phyloP scores from a whole-genome alignment of 1,140 invertebrate genomes.

The Zaprionus africanus region DNA sequence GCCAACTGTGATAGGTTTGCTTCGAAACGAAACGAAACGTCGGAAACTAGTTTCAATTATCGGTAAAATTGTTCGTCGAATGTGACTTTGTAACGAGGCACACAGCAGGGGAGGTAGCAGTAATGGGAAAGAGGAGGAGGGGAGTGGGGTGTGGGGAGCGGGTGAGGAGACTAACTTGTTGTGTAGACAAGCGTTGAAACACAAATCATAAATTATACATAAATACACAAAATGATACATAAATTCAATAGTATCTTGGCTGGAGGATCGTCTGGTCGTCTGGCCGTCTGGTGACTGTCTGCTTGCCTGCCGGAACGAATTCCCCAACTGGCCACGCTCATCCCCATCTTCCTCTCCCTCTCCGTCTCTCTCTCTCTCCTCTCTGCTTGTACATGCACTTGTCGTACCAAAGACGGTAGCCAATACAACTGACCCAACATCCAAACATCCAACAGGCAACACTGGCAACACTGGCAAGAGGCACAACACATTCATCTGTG shows the following conservation, averaged over 20 bases:
- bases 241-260: constrained; percentile 30
- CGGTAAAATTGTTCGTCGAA: constrained; percentile 45
- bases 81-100: constrained; percentile 17
- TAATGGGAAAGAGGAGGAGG: not conserved
- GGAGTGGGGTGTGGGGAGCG: no score
- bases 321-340: constrained; percentile 1
- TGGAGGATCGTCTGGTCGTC: constrained; percentile 31
- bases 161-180: constrained; percentile 8
- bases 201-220: constrained; percentile 50
- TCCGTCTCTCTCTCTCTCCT: not conserved
- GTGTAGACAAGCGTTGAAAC: constrained; percentile 34
- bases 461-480: constrained; percentile 4
- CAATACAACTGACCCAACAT: constrained; percentile 36
- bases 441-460: constrained; percentile 3
- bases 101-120: constrained; percentile 2
- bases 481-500: constrained; percentile 21
- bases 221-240: constrained; percentile 34
- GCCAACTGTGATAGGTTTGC: constrained; percentile 51
- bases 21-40: constrained; percentile 12
- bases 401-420: constrained; percentile 21
- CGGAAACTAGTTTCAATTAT: constrained; percentile 63
- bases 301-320: not conserved
- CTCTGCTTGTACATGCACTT: constrained; percentile 14
- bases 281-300: constrained; percentile 32
- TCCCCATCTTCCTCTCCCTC: no score